Conservation (phyloP, 2,888 invertebrate genomes). For the Bruchidius siliquastri region DNA sequence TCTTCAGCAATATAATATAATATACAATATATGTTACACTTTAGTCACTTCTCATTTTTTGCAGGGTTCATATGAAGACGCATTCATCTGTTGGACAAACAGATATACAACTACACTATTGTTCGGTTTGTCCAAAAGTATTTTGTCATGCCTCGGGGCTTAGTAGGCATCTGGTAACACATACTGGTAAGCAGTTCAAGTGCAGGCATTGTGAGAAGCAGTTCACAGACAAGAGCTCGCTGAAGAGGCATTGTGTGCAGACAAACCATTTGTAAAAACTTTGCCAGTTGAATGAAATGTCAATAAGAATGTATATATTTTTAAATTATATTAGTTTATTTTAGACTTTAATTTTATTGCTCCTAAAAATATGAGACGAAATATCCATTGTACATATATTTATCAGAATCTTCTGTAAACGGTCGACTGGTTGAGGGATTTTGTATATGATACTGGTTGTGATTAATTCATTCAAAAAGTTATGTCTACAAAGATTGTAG, state of each 20-base stretch:
- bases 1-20: too few species aligned
- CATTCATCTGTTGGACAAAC: conserved; percentile 55
- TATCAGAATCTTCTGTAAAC: too few species aligned
- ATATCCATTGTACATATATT: too few species aligned
- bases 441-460: too few species aligned
- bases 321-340: background rate
- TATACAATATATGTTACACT: too few species aligned
- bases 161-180: conserved; percentile 62
- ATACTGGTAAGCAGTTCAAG: conserved; percentile 60
- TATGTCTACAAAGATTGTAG: too few species aligned
- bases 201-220: conserved; percentile 62
- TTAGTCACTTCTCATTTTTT: background rate
- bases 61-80: conserved; percentile 55
- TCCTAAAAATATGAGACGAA: too few species aligned
- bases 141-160: conserved; percentile 61
- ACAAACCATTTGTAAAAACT: conserved; percentile 32
- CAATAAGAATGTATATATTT: background rate
- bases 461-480: too few species aligned
- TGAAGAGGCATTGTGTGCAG: conserved; percentile 57
- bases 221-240: conserved; percentile 69
- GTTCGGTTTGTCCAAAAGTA: conserved; percentile 61
- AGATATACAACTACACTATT: conserved; percentile 60
- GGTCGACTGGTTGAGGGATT: too few species aligned
- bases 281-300: too few species aligned
- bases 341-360: too few species aligned